Percentiles rank a stretch among this genome's conserved stretches.
Evolutionary conservation across 2,888 invertebrate species (phyloP).

Genomic region (Polydrusus pterygomalis): DNA sequence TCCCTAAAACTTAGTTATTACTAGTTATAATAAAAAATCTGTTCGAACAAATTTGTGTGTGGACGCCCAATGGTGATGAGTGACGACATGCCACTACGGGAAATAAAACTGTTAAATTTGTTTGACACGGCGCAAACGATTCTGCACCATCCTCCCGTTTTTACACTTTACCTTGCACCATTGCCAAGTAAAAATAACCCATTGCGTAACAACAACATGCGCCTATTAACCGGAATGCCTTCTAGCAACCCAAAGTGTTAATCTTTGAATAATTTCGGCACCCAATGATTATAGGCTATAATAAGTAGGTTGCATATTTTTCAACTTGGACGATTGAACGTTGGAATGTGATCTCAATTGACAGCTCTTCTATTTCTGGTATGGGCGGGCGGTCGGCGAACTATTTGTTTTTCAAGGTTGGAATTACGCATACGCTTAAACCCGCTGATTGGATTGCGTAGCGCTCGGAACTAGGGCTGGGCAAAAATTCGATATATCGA

Average conservation of each 20-base stretch:
- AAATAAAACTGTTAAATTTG: no score
- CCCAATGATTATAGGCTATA: not conserved
- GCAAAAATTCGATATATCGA: no score
- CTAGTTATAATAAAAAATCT: no score
- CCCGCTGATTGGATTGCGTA: no score
- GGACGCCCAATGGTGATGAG: no score
- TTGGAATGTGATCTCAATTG: slow-evolving; percentile 4
- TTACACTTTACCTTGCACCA: not conserved
- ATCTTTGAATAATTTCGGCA: slow-evolving; percentile 6
- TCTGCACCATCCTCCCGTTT: no score
- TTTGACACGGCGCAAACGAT: no score
- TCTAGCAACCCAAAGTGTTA: not conserved
- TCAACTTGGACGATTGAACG: not conserved
- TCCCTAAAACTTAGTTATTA: no score
- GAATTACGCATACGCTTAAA: not conserved
- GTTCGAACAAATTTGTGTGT: no score
- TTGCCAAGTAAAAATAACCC: not conserved
- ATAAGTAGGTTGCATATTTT: slow-evolving; percentile 8
- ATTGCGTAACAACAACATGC: not conserved
- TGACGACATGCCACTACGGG: no score
- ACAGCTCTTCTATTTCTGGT: slow-evolving; percentile 13
- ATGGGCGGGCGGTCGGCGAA: not conserved
- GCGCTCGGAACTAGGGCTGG: no score
- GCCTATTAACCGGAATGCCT: not conserved
- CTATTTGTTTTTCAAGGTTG: slow-evolving; percentile 12